Evolutionary conservation across 2,797 vertebrate genomes (phyloP), one percentile per base, ranked within the genome.

Genomic region (Halcyon badia): DNA sequence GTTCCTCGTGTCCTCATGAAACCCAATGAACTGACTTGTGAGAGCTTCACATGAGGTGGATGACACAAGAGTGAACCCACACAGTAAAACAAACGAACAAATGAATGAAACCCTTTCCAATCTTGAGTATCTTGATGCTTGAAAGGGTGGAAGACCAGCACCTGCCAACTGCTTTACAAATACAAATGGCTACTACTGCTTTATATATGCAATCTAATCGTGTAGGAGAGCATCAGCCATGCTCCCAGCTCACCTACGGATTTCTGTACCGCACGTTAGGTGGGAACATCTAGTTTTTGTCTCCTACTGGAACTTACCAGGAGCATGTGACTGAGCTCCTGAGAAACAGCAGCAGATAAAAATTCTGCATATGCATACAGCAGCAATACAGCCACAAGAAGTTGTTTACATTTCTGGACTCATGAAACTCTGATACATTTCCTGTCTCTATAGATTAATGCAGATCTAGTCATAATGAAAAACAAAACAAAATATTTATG

Each of bases 151-250:
- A 61, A 71, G n/a, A 46, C 9, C 37, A 46, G 37, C 20, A 42
- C 26, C 26, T 69, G 37, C 31, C 37, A 87, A 10, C 15, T 28
- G 10, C 12, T 37, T 79, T 65, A 39, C 75, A 56, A 60, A 41
- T 6, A 58, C 6, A 35, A 76, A 51, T 2, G 5, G 31, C 41
- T 54, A 56, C 22, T 51, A 5, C 18, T 30, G n/a, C 37, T 70
- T 62, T 33, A 24, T 2, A 17, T 3, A 21, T 2, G 26, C 37
- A 75, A 13, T 4, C 17, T n/a, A n/a, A 66, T 2, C 14, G 25
- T 1, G 1, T 0, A 48, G 16, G 10, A 21, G 30, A 84, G 20
- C 2, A 0, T 4, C 9, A 16, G 37, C 9, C 1, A 4, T 3
- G 3, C 37, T 79, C 19, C 35, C 46, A 73, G 30, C 35, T 83